phyloP scores from a whole-genome alignment of 2,113 vertebrate species.

The Camelus dromedarius region DNA sequence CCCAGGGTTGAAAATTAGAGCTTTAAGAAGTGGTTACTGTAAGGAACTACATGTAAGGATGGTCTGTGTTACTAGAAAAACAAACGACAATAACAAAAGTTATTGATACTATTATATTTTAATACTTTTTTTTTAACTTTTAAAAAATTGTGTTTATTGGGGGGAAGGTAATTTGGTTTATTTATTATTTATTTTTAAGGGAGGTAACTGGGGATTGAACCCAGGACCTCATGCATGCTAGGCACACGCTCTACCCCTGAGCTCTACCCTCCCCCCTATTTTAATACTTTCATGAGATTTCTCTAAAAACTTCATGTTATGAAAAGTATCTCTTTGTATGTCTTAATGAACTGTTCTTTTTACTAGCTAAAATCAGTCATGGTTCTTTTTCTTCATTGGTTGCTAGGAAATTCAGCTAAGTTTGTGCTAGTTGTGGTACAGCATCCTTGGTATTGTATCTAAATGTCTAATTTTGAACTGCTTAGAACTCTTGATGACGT shows the following conservation, averaged over 20 bases:
- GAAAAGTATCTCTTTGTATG: neutral
- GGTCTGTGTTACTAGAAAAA: constrained; percentile 22
- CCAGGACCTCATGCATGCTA: too few species aligned
- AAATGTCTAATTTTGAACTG: neutral
- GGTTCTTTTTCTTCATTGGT: neutral
- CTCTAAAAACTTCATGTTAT: neutral
- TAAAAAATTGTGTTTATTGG: too few species aligned
- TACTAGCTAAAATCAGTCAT: neutral
- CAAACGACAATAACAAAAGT: neutral
- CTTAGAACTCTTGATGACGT: constrained; percentile 1
- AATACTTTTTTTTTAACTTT: neutral
- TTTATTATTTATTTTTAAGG: too few species aligned
- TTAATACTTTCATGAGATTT: neutral
- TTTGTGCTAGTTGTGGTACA: neutral
- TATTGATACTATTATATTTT: neutral
- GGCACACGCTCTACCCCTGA: too few species aligned
- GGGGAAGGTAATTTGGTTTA: too few species aligned
- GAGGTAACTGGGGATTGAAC: too few species aligned
- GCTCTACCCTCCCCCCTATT: too few species aligned
- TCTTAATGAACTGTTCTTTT: constrained; percentile 15
- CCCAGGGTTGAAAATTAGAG: neutral
- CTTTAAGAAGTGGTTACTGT: neutral
- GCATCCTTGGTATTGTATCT: neutral
- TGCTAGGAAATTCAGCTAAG: neutral
- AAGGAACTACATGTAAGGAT: neutral